A percentile compares a stretch with the other conserved stretches of the same genome.
Evolutionary conservation across 2,888 invertebrate genomes (phyloP).

Genomic region (Metallyticus violacea): DNA sequence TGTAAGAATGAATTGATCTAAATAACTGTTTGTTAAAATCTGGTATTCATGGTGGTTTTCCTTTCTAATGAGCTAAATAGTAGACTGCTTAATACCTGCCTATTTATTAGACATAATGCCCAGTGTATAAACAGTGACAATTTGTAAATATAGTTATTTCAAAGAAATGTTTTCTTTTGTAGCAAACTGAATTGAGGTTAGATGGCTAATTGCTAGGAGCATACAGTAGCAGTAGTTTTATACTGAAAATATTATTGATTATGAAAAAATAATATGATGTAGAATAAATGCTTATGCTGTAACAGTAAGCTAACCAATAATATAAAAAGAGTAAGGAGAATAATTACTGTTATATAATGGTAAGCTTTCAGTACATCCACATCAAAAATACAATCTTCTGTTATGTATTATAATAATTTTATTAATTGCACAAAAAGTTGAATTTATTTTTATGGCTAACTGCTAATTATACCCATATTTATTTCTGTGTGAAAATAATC

Average conservation of each 20-base stretch:
- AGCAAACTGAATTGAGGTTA: neutral
- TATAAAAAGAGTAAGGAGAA: neutral
- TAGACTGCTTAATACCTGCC: too few species aligned
- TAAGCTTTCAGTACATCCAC: neutral
- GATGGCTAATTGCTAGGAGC: neutral
- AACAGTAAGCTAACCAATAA: neutral
- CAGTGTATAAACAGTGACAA: neutral
- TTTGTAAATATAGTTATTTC: too few species aligned
- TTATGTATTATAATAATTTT: neutral
- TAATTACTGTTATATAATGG: neutral
- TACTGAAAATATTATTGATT: neutral
- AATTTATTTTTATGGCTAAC: too few species aligned
- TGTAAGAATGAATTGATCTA: neutral
- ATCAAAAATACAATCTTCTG: neutral
- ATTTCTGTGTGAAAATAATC: too few species aligned
- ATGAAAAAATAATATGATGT: neutral
- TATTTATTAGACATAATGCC: too few species aligned
- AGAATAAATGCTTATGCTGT: neutral
- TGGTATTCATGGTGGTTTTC: too few species aligned
- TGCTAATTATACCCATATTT: too few species aligned
- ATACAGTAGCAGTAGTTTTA: neutral
- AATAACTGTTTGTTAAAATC: too few species aligned
- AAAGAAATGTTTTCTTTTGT: too few species aligned
- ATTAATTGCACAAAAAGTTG: too few species aligned
- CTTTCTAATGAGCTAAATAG: neutral